Percentiles rank a stretch among this genome's conserved stretches.
These are phyloP conservation scores for Sinhomidia bicolor DNA, from an alignment of 2,888 invertebrate species.

Conservation along the genomic window DNA sequence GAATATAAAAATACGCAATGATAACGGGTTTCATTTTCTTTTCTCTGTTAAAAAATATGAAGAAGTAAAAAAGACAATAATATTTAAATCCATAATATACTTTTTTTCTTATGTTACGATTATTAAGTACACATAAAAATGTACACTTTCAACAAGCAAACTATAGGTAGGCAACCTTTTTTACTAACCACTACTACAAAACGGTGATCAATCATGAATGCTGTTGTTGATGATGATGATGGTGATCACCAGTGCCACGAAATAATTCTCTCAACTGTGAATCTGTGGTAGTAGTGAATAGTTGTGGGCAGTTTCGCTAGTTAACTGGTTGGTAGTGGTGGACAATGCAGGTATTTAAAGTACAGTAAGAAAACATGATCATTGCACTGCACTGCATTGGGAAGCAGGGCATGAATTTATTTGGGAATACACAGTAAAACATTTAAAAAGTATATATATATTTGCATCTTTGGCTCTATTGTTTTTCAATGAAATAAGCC, in stretches of 20 bases:
- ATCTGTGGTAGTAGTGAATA: slow-evolving; percentile 35
- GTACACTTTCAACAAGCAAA: neutral
- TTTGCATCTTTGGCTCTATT: slow-evolving; percentile 5
- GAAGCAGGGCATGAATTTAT: slow-evolving; percentile 39
- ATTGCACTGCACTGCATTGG: slow-evolving; percentile 19
- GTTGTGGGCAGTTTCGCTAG: slow-evolving; percentile 34
- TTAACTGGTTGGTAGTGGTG: neutral
- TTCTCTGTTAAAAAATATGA: slow-evolving; percentile 28
- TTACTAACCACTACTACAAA: slow-evolving; percentile 18
- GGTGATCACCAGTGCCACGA: neutral
- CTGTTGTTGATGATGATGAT: slow-evolving; percentile 21
- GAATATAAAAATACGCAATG: slow-evolving; percentile 7
- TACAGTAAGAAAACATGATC: neutral
- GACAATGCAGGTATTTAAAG: slow-evolving; percentile 34
- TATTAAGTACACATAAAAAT: slow-evolving; percentile 13
- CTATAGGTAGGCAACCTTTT: neutral
- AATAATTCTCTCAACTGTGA: neutral
- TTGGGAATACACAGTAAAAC: neutral
- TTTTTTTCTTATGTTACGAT: slow-evolving; percentile 22
- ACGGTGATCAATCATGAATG: too few relatives aligned
- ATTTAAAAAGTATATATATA: slow-evolving; percentile 17
- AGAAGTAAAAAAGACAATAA: slow-evolving; percentile 36
- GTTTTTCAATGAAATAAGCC: neutral
- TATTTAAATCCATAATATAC: slow-evolving; percentile 40
- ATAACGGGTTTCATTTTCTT: slow-evolving; percentile 39